These are phyloP conservation scores for Baryphthengus martii DNA, from an alignment of 2,113 vertebrate genomes.

Conservation along the genomic window DNA sequence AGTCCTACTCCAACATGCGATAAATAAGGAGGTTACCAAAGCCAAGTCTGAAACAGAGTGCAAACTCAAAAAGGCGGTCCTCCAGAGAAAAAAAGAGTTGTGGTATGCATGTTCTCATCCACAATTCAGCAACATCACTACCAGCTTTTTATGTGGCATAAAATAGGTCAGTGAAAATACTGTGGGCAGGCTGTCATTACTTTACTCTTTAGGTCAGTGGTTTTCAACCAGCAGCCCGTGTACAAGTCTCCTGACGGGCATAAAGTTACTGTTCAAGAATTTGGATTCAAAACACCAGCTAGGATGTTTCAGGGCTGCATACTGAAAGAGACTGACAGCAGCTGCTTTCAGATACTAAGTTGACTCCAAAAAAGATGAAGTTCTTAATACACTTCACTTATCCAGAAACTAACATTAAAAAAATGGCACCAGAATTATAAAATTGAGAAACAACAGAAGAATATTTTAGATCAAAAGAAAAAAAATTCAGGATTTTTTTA, in stretches of 20 bases:
- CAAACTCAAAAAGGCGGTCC: not conserved
- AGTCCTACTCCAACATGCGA: not conserved
- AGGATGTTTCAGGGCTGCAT: not conserved
- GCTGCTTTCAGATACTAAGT: not conserved
- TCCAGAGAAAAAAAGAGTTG: not conserved
- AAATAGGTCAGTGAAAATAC: slow-evolving; percentile 19
- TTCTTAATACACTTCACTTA: not conserved
- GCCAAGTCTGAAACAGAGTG: not conserved
- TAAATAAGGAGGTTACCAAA: not conserved
- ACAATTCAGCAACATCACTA: not conserved
- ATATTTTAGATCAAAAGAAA: not conserved
- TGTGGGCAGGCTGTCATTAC: not conserved
- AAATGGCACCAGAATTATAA: not conserved
- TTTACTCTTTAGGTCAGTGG: not conserved
- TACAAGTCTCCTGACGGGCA: not conserved
- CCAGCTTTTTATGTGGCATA: not conserved
- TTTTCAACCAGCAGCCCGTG: not conserved
- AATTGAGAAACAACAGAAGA: not conserved
- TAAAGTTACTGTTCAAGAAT: not conserved
- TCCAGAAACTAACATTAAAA: not conserved
- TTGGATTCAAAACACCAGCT: not conserved
- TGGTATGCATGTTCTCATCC: not conserved
- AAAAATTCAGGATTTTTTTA: not conserved
- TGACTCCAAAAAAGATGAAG: not conserved
- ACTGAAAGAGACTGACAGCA: not conserved